These are phyloP conservation scores for Denticeps clupeoides DNA, from an alignment of 2,797 vertebrate genomes.

Conservation along the genomic window DNA sequence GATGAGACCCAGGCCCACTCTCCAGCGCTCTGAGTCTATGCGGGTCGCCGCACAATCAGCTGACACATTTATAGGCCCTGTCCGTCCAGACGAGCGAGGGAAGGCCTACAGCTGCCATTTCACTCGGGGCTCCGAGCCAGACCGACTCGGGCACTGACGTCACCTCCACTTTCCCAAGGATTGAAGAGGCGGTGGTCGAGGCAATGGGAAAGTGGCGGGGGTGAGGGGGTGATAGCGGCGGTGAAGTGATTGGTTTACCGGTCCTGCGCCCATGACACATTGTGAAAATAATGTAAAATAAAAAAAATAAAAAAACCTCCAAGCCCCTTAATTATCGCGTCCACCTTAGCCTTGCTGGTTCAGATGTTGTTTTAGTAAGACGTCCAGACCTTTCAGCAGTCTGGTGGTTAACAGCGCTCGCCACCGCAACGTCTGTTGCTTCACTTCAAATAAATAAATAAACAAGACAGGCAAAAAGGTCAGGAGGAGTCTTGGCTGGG, in stretches of 20 bases:
- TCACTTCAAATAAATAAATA: constrained; percentile 58
- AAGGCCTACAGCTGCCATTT: constrained; percentile 51
- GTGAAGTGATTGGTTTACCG: constrained; percentile 64
- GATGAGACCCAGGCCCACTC: constrained; percentile 19
- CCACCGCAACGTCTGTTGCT: constrained; percentile 56
- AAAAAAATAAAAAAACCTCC: constrained; percentile 48
- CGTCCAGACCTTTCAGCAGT: constrained; percentile 55
- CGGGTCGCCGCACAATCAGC: constrained; percentile 20
- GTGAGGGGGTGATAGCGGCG: constrained; percentile 29
- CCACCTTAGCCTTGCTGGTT: constrained; percentile 62
- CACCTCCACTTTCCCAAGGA: constrained; percentile 51
- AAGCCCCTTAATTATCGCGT: constrained; percentile 63
- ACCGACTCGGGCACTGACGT: constrained; percentile 60
- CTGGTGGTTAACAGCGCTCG: constrained; percentile 50
- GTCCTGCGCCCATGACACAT: constrained; percentile 57
- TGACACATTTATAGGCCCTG: constrained; percentile 39
- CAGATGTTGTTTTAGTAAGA: constrained; percentile 58
- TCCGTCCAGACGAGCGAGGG: constrained; percentile 43
- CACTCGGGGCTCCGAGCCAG: constrained; percentile 55
- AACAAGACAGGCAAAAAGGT: constrained; percentile 59
- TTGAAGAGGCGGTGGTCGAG: constrained; percentile 3
- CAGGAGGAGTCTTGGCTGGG: constrained; percentile 46
- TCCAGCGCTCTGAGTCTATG: constrained; percentile 28
- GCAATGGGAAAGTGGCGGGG: constrained; percentile 3
- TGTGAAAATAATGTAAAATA: constrained; percentile 64